Base-by-base conservation (phyloP, 2,888 invertebrate genomes). In the Tipula vernalis region DNA sequence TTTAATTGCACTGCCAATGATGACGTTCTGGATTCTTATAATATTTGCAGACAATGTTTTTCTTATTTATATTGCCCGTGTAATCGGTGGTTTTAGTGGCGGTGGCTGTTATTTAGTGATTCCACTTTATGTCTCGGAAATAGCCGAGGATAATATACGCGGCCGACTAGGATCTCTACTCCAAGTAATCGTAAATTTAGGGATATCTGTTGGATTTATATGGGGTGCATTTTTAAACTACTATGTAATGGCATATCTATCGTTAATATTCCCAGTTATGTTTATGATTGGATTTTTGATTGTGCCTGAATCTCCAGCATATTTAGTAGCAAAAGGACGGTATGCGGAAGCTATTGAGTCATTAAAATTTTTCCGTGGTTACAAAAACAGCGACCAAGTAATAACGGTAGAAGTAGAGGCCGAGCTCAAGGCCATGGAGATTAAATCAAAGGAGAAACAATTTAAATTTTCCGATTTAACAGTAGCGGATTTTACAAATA, bases 271-370 rank as follows among this genome's bases (percentile, higher is more conserved):
- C 0, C 88, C 90, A 2, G 15, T 91, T 13, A 3, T 89, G 3
- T 91, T 90, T 87, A 51, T 90, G 3, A 15, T 89, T 0, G 89
- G 89, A 8, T 90, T 91, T 71, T 87, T 88, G 47, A 90, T 90
- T 44, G 88, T 91, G 86, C 91, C 91, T 0, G 91, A 91, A 87
- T 91, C 91, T 2, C 91, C 91, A 0, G 90, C 90, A 86, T 88
- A 90, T 87, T 87, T 91, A 51, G 87, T 90, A 5, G 89, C 89
- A 51, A 86, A 87, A 0, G 89, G 90, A 36, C 90, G 90, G 85
- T 39, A 12, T 36, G 13, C 10, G 8, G 89, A 90, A 88, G 91
- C 91, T 0, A 91, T 91, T 87, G 88, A 89, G 4, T 89, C 92
- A 0, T 86, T 91, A 41, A 89, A 90, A 2, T 91, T 90, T 85